phyloP scores from a whole-genome alignment of 2,888 invertebrate species.

The Trachelus tabidus region DNA sequence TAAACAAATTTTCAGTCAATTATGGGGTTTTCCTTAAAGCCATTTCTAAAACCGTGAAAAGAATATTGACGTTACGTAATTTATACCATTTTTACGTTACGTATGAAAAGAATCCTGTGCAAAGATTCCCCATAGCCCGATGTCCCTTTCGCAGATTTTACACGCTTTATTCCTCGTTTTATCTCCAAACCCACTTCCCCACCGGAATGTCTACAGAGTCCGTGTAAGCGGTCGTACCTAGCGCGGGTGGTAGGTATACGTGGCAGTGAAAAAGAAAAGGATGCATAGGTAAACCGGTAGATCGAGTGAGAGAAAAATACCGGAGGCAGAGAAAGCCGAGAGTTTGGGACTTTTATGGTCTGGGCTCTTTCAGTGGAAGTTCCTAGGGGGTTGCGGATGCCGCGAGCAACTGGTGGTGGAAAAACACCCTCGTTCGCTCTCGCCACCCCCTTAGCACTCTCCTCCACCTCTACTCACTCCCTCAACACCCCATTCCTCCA shows the following conservation, averaged over 20 bases:
- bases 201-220: conserved; percentile 7
- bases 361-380: conserved; percentile 23
- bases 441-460: conserved; percentile 53
- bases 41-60: neutral
- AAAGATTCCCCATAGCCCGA: neutral
- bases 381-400: conserved; percentile 42
- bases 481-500: conserved; percentile 33
- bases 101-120: neutral
- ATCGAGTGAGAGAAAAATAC: conserved; percentile 14
- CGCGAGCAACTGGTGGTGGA: conserved; percentile 67
- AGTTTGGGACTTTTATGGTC: conserved; percentile 56
- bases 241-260: neutral
- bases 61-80: neutral
- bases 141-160: conserved; percentile 11
- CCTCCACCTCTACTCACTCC: conserved; percentile 29
- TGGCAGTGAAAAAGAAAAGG: neutral
- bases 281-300: conserved; percentile 19
- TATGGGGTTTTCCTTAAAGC: neutral
- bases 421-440: conserved; percentile 65
- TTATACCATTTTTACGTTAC: neutral
- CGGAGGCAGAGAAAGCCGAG: conserved; percentile 17
- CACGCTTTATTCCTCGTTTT: conserved; percentile 5
- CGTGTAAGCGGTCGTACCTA: conserved; percentile 3
- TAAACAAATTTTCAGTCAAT: neutral
- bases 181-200: conserved; percentile 10